phyloP scores from a whole-genome alignment of 2,888 invertebrate genomes.

The Masnerella sp. region DNA sequence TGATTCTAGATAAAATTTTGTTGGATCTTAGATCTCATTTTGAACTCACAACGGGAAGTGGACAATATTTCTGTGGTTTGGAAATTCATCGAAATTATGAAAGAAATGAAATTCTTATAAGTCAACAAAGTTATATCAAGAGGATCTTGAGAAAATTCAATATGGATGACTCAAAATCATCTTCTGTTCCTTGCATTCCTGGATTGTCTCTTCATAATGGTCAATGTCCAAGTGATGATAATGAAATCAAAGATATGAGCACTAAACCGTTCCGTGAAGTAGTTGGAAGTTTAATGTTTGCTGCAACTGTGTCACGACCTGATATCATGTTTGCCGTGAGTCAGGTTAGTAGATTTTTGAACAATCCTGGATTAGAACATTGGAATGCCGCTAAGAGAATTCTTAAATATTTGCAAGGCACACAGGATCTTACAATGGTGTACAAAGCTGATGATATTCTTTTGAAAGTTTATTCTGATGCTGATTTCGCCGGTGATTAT shows the following conservation, averaged over 20 bases:
- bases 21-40: too few species aligned
- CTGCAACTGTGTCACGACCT: conserved; percentile 43
- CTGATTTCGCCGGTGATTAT: too few species aligned
- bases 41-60: too few species aligned
- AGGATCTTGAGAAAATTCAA: conserved; percentile 43
- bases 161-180: conserved; percentile 48
- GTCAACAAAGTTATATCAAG: conserved; percentile 46
- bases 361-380: conserved; percentile 34
- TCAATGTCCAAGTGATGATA: background rate
- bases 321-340: conserved; percentile 43
- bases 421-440: too few species aligned
- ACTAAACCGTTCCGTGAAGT: background rate
- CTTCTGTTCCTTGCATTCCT: too few species aligned
- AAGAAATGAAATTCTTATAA: too few species aligned
- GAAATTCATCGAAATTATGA: too few species aligned
- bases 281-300: conserved; percentile 38
- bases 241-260: too few species aligned
- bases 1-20: too few species aligned
- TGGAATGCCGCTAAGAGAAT: conserved; percentile 57
- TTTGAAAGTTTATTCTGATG: too few species aligned
- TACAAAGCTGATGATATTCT: too few species aligned
- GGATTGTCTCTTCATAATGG: conserved; percentile 9
- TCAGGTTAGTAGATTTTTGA: conserved; percentile 1
- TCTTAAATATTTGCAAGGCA: conserved; percentile 44
- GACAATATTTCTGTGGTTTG: too few species aligned